A percentile compares a stretch with the other conserved stretches of the same genome.
These are phyloP conservation scores for Semibalanus balanoides DNA, from an alignment of 1,140 invertebrate species.

Conservation along the genomic window DNA sequence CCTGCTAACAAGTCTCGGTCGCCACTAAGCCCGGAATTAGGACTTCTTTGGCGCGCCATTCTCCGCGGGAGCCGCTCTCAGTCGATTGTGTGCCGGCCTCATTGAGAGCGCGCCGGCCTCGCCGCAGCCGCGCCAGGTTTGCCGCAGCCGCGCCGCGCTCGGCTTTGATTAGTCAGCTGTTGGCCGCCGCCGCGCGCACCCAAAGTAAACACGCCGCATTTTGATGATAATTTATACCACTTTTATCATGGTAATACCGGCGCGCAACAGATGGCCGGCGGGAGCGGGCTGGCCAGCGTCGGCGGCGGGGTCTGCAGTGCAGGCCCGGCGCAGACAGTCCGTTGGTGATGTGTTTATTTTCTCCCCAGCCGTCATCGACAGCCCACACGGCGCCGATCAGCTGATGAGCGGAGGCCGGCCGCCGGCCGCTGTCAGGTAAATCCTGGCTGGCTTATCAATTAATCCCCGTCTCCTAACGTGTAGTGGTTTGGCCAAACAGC, in stretches of 20 bases:
- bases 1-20: not conserved
- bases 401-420: too few species aligned
- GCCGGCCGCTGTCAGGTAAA: not conserved
- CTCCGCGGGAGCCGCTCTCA: too few species aligned
- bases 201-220: slow-evolving; percentile 1
- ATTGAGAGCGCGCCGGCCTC: not conserved
- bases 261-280: not conserved
- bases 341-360: not conserved
- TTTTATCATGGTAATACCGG: not conserved
- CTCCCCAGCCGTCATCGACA: not conserved
- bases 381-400: not conserved
- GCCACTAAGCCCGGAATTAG: not conserved
- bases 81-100: not conserved
- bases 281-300: too few species aligned
- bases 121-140: too few species aligned
- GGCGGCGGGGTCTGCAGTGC: too few species aligned
- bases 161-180: not conserved
- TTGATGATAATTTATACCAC: not conserved
- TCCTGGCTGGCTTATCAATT: not conserved
- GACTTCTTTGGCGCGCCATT: not conserved
- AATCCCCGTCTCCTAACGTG: not conserved
- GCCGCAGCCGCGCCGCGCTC: too few species aligned
- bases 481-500: not conserved
- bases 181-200: not conserved
- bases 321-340: too few species aligned